Base-by-base conservation (phyloP, 2,888 invertebrate genomes). In the Xanthia icteritia region DNA sequence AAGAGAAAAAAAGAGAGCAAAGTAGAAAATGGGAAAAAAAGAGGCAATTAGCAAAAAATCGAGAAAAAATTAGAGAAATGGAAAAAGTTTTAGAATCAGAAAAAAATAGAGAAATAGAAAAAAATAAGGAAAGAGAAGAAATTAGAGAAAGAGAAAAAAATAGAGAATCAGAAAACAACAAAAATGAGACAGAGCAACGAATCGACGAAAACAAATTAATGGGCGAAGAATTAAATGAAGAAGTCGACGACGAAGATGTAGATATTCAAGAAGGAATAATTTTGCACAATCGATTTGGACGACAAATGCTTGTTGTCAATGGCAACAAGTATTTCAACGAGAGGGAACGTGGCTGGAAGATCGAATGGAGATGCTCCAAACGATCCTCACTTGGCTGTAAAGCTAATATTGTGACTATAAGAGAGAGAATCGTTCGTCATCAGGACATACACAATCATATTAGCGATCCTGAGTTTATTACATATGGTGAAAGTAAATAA, bases 371-470 rank as follows among this genome's bases (percentile, higher is more conserved):
- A 72, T 87, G 86, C 65, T 71, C 72, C 13, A 83, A 76, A 71
- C 71, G 86, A 73, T 67, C 58, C 27, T 39, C 64, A 8, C 66
- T 76, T 11, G 81, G 79, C 15, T 86, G 84, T 54, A 89, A 82
- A 31, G 90, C 91, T 20, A 80, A 82, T 31, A 75, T 90, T 56
- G 73, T 87, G n/a, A 91, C 91, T 9, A 5, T 90, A 8, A 83
- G 89, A 2, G 84, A 90, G 20, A 74, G 61, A n/a, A 87, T 92
- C 20, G 76, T 91, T 20, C 81, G 78, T n/a, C 75, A 70, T 36
- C 71, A 72, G 1, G 71, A 76, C 17, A 15, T 13, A 27, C 82
- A 82, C 23, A 82, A 82, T 68, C 84, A 82, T 76, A 56, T 58
- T 54, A 39, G 36, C 15, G 84, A 80, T 31, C 45, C 51, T 13